phyloP scores from a whole-genome alignment of 2,888 invertebrate genomes.

The Glyphotaelius pellucidus region DNA sequence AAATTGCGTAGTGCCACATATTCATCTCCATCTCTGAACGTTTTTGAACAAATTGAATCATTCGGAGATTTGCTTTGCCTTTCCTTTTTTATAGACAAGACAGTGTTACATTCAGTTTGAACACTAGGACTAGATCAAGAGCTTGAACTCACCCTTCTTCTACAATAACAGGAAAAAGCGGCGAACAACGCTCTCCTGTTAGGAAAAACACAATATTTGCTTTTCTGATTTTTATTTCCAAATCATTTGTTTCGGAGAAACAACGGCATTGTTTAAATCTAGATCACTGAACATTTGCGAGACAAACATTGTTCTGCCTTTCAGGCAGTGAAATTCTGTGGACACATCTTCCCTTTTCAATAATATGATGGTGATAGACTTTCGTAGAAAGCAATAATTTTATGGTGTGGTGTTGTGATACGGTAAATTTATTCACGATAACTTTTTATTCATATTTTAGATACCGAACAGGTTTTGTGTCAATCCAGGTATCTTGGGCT shows the following conservation, averaged over 20 bases:
- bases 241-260: background rate
- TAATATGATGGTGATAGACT: no score
- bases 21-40: background rate
- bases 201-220: background rate
- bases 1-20: background rate
- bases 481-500: background rate
- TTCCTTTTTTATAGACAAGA: background rate
- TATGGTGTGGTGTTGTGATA: no score
- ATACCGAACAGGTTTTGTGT: background rate
- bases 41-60: background rate
- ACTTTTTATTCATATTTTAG: no score
- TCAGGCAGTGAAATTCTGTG: no score
- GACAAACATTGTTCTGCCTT: background rate
- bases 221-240: background rate
- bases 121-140: background rate
- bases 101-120: background rate
- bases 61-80: background rate
- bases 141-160: background rate
- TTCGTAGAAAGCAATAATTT: no score
- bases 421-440: no score
- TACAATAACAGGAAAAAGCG: background rate
- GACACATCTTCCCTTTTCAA: no score
- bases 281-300: background rate
- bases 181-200: background rate
- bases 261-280: background rate